Evolutionary conservation across 2,797 vertebrate species (phyloP).

Genomic region (Schizothorax lantsangensis): DNA sequence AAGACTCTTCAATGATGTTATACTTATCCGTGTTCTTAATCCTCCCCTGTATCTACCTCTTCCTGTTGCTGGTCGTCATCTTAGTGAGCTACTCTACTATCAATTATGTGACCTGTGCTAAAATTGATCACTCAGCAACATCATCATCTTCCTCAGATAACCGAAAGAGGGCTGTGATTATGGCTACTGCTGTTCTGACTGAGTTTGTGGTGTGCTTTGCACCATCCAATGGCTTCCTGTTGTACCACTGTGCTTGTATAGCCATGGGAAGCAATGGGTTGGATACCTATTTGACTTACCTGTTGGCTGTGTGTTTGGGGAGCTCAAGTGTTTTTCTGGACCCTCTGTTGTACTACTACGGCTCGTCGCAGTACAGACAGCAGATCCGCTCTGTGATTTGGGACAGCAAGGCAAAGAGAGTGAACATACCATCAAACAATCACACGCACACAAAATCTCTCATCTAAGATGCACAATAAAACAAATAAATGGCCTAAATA

Average conservation of each 20-base stretch:
- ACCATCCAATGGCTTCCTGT: conserved; percentile 86
- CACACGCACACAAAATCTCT: not conserved
- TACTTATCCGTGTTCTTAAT: conserved; percentile 78
- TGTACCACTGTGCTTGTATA: conserved; percentile 81
- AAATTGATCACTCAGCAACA: not conserved
- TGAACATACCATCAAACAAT: not conserved
- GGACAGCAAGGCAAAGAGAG: conserved; percentile 61
- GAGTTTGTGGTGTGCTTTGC: conserved; percentile 89
- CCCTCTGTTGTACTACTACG: conserved; percentile 91
- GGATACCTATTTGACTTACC: conserved; percentile 80
- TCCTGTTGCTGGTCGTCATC: conserved; percentile 83
- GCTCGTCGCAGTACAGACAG: conserved; percentile 88
- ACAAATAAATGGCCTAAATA: too few species aligned
- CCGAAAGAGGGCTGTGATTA: conserved; percentile 79
- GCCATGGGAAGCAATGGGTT: not conserved
- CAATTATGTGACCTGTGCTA: conserved; percentile 82
- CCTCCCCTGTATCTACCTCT: conserved; percentile 84
- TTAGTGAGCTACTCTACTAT: conserved; percentile 81
- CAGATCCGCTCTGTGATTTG: conserved; percentile 76
- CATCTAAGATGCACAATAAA: not conserved
- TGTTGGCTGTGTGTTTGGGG: conserved; percentile 84
- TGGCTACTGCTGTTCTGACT: conserved; percentile 83
- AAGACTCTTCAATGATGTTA: too few species aligned
- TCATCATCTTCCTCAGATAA: conserved; percentile 70
- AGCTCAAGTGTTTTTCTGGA: conserved; percentile 90